Conservation (phyloP, 2,113 vertebrate species). For the Chaetura pelagica region DNA sequence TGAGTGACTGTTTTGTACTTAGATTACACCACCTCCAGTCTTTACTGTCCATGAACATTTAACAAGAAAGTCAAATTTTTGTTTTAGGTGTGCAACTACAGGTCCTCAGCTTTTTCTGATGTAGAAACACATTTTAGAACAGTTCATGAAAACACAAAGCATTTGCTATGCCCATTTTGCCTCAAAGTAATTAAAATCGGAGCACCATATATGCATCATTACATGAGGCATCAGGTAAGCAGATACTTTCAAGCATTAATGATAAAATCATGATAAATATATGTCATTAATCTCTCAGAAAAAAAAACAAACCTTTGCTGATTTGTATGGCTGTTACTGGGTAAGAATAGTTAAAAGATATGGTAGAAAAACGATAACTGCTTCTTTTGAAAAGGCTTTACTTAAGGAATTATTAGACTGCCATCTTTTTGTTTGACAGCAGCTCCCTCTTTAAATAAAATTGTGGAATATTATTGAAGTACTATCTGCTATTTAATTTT, state of each 20-base stretch:
- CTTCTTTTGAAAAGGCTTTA: neutral
- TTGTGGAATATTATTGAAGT: neutral
- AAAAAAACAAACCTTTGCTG: accelerated
- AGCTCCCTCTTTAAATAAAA: neutral
- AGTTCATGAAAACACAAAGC: conserved; percentile 95
- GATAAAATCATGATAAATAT: neutral
- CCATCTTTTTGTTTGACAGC: neutral
- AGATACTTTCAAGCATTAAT: neutral
- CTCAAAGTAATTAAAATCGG: conserved; percentile 94
- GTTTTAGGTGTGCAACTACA: conserved; percentile 91
- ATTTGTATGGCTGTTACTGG: neutral
- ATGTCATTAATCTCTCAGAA: neutral
- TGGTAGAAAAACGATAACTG: neutral
- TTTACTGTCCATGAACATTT: neutral
- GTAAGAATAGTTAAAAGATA: neutral
- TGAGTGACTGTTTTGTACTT: neutral
- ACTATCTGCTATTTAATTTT: neutral
- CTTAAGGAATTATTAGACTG: neutral
- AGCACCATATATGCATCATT: conserved; percentile 95
- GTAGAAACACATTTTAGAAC: conserved; percentile 94
- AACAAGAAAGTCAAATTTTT: neutral
- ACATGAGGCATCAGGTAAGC: conserved; percentile 96
- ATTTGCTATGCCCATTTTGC: conserved; percentile 96
- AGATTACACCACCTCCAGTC: neutral
- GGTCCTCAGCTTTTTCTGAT: conserved; percentile 94